Conservation (phyloP, 2,888 invertebrate species). For the Dryomyza anilis region DNA sequence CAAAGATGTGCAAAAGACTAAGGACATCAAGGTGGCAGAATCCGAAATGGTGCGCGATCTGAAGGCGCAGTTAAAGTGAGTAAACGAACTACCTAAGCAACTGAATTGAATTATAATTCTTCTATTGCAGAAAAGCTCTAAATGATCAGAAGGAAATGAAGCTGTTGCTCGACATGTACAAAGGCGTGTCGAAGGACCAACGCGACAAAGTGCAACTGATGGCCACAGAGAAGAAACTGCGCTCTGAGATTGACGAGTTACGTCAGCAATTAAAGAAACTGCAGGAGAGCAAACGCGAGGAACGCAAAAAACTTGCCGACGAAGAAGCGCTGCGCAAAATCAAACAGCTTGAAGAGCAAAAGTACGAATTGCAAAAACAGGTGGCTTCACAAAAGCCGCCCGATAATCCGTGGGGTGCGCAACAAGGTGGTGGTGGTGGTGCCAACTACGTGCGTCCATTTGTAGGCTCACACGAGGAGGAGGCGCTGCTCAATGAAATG, state of each 20-base stretch:
- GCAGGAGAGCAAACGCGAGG: slow-evolving; percentile 91
- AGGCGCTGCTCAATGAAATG: slow-evolving; percentile 96
- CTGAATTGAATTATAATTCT: background rate
- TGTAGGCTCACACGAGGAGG: slow-evolving; percentile 86
- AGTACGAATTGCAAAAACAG: slow-evolving; percentile 89
- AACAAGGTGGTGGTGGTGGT: slow-evolving; percentile 35
- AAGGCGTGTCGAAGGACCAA: slow-evolving; percentile 95
- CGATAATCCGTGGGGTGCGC: slow-evolving; percentile 52
- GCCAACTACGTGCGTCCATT: slow-evolving; percentile 68
- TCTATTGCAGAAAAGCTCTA: slow-evolving; percentile 75
- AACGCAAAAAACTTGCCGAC: slow-evolving; percentile 87
- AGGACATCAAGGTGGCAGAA: slow-evolving; percentile 71
- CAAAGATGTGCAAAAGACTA: slow-evolving; percentile 67
- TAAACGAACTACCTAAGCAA: background rate
- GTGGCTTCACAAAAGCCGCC: slow-evolving; percentile 80
- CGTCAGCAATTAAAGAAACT: slow-evolving; percentile 84
- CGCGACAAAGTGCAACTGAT: slow-evolving; percentile 94
- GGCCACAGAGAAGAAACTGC: slow-evolving; percentile 90
- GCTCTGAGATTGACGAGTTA: slow-evolving; percentile 89
- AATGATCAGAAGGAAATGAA: slow-evolving; percentile 96
- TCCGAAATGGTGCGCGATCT: slow-evolving; percentile 71
- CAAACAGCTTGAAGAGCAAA: slow-evolving; percentile 91
- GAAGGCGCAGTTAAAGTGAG: slow-evolving; percentile 89
- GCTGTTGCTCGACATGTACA: slow-evolving; percentile 93
- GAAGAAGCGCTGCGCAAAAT: slow-evolving; percentile 94